phyloP scores from a whole-genome alignment of 2,797 vertebrate genomes.

The Synaphobranchus kaupii region DNA sequence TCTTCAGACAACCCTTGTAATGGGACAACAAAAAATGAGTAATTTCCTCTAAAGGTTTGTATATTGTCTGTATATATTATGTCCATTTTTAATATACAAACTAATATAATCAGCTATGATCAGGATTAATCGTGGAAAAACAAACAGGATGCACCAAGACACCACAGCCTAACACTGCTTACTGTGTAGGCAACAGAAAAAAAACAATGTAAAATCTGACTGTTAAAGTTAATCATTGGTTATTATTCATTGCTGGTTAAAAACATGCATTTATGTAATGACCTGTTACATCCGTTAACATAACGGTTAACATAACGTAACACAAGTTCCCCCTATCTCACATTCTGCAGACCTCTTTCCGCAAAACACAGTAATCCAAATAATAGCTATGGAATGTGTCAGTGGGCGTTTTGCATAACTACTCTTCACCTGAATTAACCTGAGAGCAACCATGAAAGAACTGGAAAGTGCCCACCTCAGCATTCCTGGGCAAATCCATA shows the following conservation, averaged over 20 bases:
- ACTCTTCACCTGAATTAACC: constrained; percentile 75
- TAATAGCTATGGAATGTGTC: constrained; percentile 65
- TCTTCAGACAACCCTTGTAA: too few relatives aligned
- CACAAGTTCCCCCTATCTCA: not conserved
- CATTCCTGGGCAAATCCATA: constrained; percentile 61
- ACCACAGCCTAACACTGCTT: not conserved
- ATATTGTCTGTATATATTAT: too few relatives aligned
- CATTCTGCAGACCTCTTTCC: not conserved
- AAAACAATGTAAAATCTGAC: not conserved
- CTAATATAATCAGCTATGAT: too few relatives aligned
- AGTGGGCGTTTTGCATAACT: constrained; percentile 64
- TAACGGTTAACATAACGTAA: not conserved
- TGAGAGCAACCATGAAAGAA: constrained; percentile 69
- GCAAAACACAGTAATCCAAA: not conserved
- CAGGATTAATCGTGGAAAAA: not conserved
- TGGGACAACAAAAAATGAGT: too few relatives aligned
- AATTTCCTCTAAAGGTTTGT: too few relatives aligned
- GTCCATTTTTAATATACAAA: too few relatives aligned
- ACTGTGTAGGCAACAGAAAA: not conserved
- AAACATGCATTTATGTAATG: not conserved
- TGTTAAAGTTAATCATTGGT: not conserved
- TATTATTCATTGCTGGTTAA: not conserved
- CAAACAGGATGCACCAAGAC: not conserved
- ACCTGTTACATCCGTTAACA: not conserved
- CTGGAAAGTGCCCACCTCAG: constrained; percentile 69